phyloP scores from a whole-genome alignment of 2,888 invertebrate genomes.

The Steinernema hermaphroditum region DNA sequence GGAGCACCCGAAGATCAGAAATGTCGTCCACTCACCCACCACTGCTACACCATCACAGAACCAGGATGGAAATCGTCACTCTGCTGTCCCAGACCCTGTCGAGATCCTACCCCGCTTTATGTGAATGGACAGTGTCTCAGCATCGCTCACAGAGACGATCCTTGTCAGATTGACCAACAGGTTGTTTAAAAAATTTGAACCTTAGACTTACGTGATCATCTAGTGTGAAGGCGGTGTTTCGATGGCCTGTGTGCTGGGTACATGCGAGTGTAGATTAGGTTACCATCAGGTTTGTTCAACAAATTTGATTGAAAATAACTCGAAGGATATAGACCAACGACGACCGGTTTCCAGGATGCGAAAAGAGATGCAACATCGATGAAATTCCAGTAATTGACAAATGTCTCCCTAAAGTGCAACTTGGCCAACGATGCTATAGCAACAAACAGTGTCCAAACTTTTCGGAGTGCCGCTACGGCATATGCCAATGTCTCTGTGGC shows the following conservation, averaged over 20 bases:
- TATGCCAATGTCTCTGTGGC: conserved; percentile 64
- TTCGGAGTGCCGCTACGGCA: conserved; percentile 63
- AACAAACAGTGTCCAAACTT: conserved; percentile 61
- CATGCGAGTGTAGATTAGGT: conserved; percentile 62
- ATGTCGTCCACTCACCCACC: conserved; percentile 65
- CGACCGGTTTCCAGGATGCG: conserved; percentile 64
- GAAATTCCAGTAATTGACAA: conserved; percentile 46
- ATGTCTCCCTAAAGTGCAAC: conserved; percentile 41
- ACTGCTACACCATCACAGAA: conserved; percentile 60
- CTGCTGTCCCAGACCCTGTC: conserved; percentile 66
- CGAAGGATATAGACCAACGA: conserved; percentile 53
- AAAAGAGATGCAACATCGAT: conserved; percentile 53
- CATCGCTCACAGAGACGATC: conserved; percentile 65
- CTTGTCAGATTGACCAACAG: conserved; percentile 65
- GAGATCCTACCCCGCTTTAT: conserved; percentile 66
- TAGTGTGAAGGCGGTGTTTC: conserved; percentile 66
- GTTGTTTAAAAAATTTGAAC: too few species aligned
- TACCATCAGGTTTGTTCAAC: conserved; percentile 57
- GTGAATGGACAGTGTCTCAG: conserved; percentile 64
- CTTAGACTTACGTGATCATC: too few species aligned
- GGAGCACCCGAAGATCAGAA: conserved; percentile 62
- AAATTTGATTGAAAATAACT: background rate
- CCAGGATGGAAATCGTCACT: conserved; percentile 63
- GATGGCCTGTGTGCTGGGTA: conserved; percentile 60
- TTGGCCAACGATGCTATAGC: conserved; percentile 46